A percentile compares a stretch with the other conserved stretches of the same genome.
Evolutionary conservation across 2,888 invertebrate genomes (phyloP).

Genomic region (Sisyra terminalis): DNA sequence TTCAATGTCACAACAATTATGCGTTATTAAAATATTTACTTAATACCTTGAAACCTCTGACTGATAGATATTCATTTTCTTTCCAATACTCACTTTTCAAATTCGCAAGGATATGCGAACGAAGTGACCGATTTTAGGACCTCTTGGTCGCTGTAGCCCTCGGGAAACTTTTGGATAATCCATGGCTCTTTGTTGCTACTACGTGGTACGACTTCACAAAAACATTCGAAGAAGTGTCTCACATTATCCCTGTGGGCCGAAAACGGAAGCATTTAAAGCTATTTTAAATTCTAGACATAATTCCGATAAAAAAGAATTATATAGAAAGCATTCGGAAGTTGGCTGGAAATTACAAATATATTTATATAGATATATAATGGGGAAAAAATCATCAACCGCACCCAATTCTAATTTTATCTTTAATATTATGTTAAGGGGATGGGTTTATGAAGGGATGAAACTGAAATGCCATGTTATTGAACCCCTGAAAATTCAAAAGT

Average conservation of each 20-base stretch:
- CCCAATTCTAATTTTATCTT: background rate
- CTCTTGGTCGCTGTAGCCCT: constrained; percentile 66
- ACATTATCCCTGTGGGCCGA: constrained; percentile 52
- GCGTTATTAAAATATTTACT: background rate
- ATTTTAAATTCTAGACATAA: constrained; percentile 1
- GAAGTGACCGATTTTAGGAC: constrained; percentile 75
- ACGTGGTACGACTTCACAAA: constrained; percentile 62
- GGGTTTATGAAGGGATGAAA: too few species aligned
- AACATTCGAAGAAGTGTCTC: constrained; percentile 63
- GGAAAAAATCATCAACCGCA: background rate
- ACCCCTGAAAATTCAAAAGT: too few species aligned
- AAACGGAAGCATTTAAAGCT: background rate
- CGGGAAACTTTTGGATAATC: constrained; percentile 74
- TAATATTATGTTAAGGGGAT: too few species aligned
- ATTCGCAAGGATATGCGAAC: constrained; percentile 78
- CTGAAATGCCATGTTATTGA: too few species aligned
- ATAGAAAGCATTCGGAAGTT: too few species aligned
- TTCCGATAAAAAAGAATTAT: too few species aligned
- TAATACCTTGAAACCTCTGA: too few species aligned
- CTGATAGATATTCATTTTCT: too few species aligned
- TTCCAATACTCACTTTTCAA: constrained; percentile 46
- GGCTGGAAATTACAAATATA: background rate
- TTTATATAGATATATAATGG: background rate
- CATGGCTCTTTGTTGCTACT: constrained; percentile 44
- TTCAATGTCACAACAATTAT: background rate